Evolutionary conservation across 1,140 invertebrate genomes (phyloP), one percentile per base, ranked within the genome.

Genomic region (Chironomus tepperi): DNA sequence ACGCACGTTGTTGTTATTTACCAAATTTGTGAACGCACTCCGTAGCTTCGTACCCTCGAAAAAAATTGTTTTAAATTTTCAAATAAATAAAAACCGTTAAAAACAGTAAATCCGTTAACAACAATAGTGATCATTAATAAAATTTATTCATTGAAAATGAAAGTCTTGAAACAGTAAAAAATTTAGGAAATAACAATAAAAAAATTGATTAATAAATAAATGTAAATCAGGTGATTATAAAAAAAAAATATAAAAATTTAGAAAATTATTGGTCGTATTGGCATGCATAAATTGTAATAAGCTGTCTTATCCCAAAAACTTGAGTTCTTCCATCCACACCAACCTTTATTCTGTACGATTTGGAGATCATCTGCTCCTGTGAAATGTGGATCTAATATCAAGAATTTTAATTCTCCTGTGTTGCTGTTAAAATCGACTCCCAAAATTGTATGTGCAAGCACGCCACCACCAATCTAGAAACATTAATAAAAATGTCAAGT

Each of bases 311-410:
- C 89, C 96, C 96, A 98, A 83, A 98, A 98, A 75, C 93, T 88
- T 73, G 89, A 84, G 19, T 86, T 88, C 82, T 98, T 98, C 96
- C 96, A 98, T 2, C 91, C 92, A 83, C 95, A 97, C 94, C 95
- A 97, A 3, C 95, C 95, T 86, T 96, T 93, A 67, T 82, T 87
- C 57, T 90, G 82, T 72, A 95, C 88, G 0, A 85, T 86, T 34
- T 83, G 81, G 73, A 95, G 80, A 77, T 94, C 87, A 80, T 95
- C 93, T 6, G 83, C 78, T 0, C 96, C 97, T 0, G 93, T 97
- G 80, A 98, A 99, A 86, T 99, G 98, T 0, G 98, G 98, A 88
- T 99, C 98, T 7, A 99, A 84, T 77, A 99, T 95, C 0, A 99
- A 83, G 85, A 96, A 99, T 78, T 91, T 90, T 0, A 92, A 85